Conservation (phyloP, 2,113 vertebrate species). For the Edolisoma coerulescens region DNA sequence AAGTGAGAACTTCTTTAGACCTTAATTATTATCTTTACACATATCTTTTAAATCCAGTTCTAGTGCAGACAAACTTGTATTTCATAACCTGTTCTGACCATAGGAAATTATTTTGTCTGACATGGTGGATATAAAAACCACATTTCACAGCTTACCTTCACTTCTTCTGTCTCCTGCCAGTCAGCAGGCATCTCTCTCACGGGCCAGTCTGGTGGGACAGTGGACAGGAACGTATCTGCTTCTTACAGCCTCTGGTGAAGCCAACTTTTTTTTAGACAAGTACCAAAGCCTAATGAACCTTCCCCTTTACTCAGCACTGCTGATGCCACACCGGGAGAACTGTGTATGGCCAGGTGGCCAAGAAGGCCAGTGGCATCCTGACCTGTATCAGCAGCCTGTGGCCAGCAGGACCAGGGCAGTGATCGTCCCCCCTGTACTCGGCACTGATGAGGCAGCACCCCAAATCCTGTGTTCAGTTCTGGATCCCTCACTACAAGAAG, state of each 20-base stretch:
- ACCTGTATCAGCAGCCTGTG: background rate
- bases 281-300: background rate
- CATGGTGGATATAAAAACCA: background rate
- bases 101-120: background rate
- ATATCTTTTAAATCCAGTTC: background rate
- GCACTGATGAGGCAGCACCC: background rate
- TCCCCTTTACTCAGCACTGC: background rate
- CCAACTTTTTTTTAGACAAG: background rate
- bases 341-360: background rate
- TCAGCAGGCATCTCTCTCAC: background rate
- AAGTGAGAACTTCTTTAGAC: background rate
- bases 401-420: background rate
- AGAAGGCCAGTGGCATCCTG: background rate
- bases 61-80: accelerated
- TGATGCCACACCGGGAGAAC: background rate
- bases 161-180: background rate
- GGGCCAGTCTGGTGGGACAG: no score
- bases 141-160: background rate
- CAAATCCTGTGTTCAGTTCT: background rate
- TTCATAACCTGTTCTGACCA: background rate
- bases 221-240: background rate
- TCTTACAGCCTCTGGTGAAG: background rate
- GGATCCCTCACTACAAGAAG: background rate
- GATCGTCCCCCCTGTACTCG: accelerated
- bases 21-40: background rate